Base-by-base conservation (phyloP, 2,113 vertebrate species). In the Lophotis ruficrista region DNA sequence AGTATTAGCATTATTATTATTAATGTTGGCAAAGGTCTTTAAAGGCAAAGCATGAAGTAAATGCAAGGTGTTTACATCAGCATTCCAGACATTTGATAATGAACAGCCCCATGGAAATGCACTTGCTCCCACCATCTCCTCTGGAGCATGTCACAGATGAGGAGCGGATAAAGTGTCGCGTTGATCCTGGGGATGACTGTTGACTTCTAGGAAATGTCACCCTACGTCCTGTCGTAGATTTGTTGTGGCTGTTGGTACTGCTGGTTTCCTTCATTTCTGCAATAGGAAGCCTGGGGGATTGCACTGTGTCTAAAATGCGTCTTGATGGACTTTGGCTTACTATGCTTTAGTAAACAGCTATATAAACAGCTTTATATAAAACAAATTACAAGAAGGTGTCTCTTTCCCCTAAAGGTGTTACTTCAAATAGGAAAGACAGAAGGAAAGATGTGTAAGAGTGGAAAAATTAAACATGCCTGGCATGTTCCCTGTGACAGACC, bases 21-120 rank as follows among this genome's bases (percentile, higher is more conserved):
- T 80, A 83, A 89, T 71, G 60, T 62, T 89, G 87, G 68, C 38
- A 95, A 72, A 94, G 83, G 37, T 83, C 65, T 96, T 93, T 75
- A 58, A 86, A 85, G 92, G 56, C 41, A 56, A 92, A 94, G 81
- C 38, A 79, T 43, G 60, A 92, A 87, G 56, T 57, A 80, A 95
- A 93, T 78, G 78, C 19, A 27, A 88, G 41, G 85, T 70, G 47
- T 94, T 83, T 83, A 91, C 58, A 38, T 62, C 76, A 69, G 13
- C 82, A 87, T 93, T 93, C 65, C 83, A 75, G 62, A 25, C 3
- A 2, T 68, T 83, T 88, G 75, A n/a, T 83, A 91, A 78, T 50
- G 37, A 91, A 33, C 43, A 82, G 43, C 31, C 51, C 41, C 21
- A 43, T 6, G 23, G 51, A 77, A 28, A 7, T 33, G 20, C 7